Evolutionary conservation across 2,113 vertebrate species (phyloP), one percentile per base, ranked within the genome.

Genomic region (Chaetodon trifascialis): DNA sequence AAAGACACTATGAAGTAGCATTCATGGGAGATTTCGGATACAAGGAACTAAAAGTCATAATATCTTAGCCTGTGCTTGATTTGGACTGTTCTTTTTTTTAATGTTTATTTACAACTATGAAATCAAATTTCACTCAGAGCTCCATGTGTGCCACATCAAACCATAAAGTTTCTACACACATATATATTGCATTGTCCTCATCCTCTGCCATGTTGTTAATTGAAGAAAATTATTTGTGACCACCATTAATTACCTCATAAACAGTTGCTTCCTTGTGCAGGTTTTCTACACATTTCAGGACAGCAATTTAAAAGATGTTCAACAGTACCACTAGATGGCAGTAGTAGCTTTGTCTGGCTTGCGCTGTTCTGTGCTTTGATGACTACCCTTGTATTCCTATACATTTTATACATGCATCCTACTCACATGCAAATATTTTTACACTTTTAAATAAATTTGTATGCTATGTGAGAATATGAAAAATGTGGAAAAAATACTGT

Each of bases 301-400:
- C 44, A 46, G 6, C 15, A 49, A 16, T 12, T 56, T 23, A 30
- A 25, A 15, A 38, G 58, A 19, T 58, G 34, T 30, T 51, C 54
- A 17, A 2, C 15, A 52, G 5, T 47, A 25, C 40, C 81, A 76
- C 63, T 76, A 63, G 84, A 60, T 68, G 90, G 82, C 73, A 83
- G 84, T 7, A 87, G 73, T 69, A 76, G 76, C 81, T 74, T 60
- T 21, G n/a, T 54, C 49, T 64, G 19, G 17, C 19, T 85, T 34
- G 7, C 36, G 55, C 30, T 42, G 23, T 30, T 23, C 30, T 49
- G 1, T 7, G 21, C 7, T 3, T 54, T 69, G 4, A 42, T 19
- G 56, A 36, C 54, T 64, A 17, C 10, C 7, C 25, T n/a, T 49
- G 34, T 19, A 30, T 30, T 30, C 30, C 30, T 3, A 30, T 30